A percentile compares a stretch with the other conserved stretches of the same genome.
Evolutionary conservation across 2,888 invertebrate species (phyloP).

Genomic region (Coecobrya sp.): DNA sequence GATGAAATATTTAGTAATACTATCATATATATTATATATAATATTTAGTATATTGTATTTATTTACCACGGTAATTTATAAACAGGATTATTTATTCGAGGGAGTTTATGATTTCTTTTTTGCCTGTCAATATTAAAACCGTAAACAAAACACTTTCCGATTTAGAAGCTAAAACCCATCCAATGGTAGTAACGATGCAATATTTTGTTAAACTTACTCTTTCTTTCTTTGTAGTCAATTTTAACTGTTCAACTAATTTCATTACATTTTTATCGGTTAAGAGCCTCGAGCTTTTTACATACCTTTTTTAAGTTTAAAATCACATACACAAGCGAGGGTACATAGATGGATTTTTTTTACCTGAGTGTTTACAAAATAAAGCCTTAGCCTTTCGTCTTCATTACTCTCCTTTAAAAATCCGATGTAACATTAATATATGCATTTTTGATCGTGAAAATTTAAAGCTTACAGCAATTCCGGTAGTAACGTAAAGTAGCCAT

Average conservation of each 20-base stretch:
- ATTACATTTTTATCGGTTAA: not conserved
- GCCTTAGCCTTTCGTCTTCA: conserved; percentile 53
- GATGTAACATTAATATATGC: conserved; percentile 11
- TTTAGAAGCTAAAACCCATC: not conserved
- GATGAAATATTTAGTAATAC: conserved; percentile 5
- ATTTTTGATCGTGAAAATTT: conserved; percentile 31
- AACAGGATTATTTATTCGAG: conserved; percentile 35
- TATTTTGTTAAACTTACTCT: too few relatives aligned
- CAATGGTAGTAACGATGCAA: too few relatives aligned
- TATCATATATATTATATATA: conserved; percentile 6
- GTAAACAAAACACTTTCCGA: not conserved
- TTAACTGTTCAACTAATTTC: not conserved
- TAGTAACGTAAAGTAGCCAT: not conserved
- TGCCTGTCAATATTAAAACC: not conserved
- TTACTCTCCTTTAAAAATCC: conserved; percentile 15
- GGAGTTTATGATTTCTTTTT: not conserved
- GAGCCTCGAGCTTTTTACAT: not conserved
- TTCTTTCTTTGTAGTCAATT: too few relatives aligned
- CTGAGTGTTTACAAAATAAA: conserved; percentile 65
- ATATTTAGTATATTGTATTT: conserved; percentile 23
- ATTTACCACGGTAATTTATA: conserved; percentile 23
- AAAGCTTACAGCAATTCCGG: conserved; percentile 73
- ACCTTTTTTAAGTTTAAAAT: conserved; percentile 42
- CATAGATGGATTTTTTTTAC: not conserved
- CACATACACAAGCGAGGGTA: conserved; percentile 58